These are phyloP conservation scores for Chorisops tibialis DNA, from an alignment of 2,888 invertebrate species.

Conservation along the genomic window DNA sequence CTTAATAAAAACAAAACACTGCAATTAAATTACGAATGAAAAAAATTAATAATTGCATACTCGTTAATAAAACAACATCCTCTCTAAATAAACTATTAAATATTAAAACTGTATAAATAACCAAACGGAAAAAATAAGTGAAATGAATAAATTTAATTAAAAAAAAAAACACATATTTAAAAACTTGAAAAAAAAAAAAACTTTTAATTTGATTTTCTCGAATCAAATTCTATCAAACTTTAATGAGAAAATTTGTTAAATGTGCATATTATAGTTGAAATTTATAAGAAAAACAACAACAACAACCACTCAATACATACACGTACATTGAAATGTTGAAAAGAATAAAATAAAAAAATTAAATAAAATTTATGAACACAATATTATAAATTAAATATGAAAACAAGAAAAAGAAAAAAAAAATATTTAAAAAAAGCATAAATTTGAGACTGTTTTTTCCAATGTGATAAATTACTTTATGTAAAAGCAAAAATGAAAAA, in stretches of 20 bases:
- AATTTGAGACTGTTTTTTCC: slow-evolving; percentile 51
- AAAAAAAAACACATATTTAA: no score
- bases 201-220: slow-evolving; percentile 3
- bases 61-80: no score
- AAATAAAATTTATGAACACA: slow-evolving; percentile 15
- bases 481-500: slow-evolving; percentile 28
- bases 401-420: slow-evolving; percentile 25
- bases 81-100: no score
- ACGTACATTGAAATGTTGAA: slow-evolving; percentile 10
- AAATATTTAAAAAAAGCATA: slow-evolving; percentile 32
- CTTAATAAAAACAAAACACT: no score
- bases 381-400: slow-evolving; percentile 20
- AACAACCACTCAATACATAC: slow-evolving; percentile 13
- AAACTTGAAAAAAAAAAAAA: background rate
- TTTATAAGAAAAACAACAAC: background rate
- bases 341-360: slow-evolving; percentile 10
- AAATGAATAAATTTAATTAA: no score
- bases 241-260: slow-evolving; percentile 1
- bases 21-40: no score
- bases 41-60: no score
- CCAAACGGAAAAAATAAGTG: no score
- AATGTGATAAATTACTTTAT: slow-evolving; percentile 59
- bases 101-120: no score
- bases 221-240: slow-evolving; percentile 7
- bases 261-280: background rate